These are phyloP conservation scores for Tetragnatha versicolor DNA, from an alignment of 1,140 invertebrate genomes.

Conservation along the genomic window DNA sequence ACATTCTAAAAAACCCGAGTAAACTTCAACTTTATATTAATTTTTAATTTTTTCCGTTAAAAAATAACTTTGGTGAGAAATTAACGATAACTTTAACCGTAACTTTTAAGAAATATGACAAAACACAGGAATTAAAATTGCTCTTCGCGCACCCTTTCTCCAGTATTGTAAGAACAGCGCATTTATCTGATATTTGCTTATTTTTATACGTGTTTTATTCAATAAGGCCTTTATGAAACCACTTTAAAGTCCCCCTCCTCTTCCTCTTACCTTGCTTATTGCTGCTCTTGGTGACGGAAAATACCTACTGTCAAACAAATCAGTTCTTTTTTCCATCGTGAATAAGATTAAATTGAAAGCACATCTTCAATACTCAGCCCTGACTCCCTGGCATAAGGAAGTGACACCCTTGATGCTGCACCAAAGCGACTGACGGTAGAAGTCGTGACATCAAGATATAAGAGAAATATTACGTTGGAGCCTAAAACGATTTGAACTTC, in stretches of 20 bases:
- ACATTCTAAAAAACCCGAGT: too few species aligned
- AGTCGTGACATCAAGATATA: constrained; percentile 36
- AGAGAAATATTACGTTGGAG: constrained; percentile 23
- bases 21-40: too few species aligned
- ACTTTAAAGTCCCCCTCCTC: too few species aligned
- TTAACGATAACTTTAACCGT: background rate
- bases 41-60: too few species aligned
- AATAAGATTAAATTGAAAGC: constrained; percentile 35
- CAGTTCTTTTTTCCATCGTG: background rate
- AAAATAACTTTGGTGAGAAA: background rate
- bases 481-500: constrained; percentile 35
- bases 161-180: background rate
- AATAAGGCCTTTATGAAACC: background rate
- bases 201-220: background rate
- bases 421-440: constrained; percentile 15
- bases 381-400: constrained; percentile 11
- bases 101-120: background rate
- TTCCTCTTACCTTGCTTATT: background rate
- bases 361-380: constrained; percentile 5
- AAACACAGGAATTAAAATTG: background rate
- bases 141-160: background rate
- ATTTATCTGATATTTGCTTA: background rate
- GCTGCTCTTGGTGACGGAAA: background rate
- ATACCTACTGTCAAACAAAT: constrained; percentile 17
- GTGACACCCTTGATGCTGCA: constrained; percentile 11